These are phyloP conservation scores for Emys orbicularis DNA, from an alignment of 2,797 vertebrate species.

Conservation along the genomic window DNA sequence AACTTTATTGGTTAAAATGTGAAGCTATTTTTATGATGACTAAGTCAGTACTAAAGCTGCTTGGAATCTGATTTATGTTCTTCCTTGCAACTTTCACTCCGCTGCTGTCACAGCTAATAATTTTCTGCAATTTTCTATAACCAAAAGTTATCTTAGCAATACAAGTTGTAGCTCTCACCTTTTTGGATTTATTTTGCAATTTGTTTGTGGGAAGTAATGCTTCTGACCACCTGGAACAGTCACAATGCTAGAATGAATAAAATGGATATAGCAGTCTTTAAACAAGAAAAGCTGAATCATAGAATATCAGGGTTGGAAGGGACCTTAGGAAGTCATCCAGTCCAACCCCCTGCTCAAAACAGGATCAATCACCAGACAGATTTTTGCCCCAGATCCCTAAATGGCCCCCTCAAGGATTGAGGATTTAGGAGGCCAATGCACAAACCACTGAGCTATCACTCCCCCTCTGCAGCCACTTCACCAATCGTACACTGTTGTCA, in stretches of 20 bases:
- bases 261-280: conserved; percentile 4
- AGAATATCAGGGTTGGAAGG: no score
- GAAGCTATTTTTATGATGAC: conserved; percentile 50
- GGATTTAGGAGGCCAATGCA: no score
- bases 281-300: neutral
- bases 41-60: conserved; percentile 56
- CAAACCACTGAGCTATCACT: no score
- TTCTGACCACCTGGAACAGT: conserved; percentile 9
- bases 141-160: conserved; percentile 46
- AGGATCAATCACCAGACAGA: no score
- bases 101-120: conserved; percentile 60
- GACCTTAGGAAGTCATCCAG: no score
- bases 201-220: neutral
- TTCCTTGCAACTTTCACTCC: conserved; percentile 44
- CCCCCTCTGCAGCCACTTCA: neutral
- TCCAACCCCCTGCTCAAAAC: no score
- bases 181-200: neutral
- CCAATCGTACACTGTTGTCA: conserved; percentile 25
- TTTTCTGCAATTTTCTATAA: conserved; percentile 52
- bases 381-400: no score
- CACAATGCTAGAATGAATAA: neutral
- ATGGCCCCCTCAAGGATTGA: no score
- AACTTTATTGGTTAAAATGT: conserved; percentile 43
- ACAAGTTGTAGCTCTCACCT: conserved; percentile 33
- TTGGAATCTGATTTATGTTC: conserved; percentile 53